Evolutionary conservation across 2,113 vertebrate species (phyloP), one percentile per base, ranked within the genome.

Genomic region (Oxyruncus cristatus): DNA sequence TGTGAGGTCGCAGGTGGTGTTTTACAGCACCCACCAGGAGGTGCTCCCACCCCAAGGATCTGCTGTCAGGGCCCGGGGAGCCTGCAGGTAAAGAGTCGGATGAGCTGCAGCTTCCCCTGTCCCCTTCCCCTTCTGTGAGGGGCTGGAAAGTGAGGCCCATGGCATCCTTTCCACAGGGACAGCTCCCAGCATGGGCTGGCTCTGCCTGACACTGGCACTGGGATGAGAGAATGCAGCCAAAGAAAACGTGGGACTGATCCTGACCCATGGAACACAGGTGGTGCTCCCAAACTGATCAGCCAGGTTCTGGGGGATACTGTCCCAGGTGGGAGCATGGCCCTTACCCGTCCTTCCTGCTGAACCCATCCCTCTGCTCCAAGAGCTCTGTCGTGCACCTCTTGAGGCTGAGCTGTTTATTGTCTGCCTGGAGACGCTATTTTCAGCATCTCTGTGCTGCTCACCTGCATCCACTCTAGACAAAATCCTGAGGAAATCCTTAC

Each of bases 171-270:
- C 41, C 4, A 0, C 21, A 65, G n/a, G 46, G n/a, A 23, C 49
- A 46, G 41, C 61, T 71, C 28, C 52, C 28, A 20, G 8, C 46
- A 18, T 8, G 12, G 52, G 23, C 6, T 47, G 61, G 71, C 62
- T 35, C 65, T 28, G 56, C 33, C 39, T 49, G 49, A 26, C 42
- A 14, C 56, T 23, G 55, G 47, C 0, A 1, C 70, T 32, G 39
- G n/a, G n/a, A 27, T 26, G 2, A 27, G 32, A 63, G 62, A 83
- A 56, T 12, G 72, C 6, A 56, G 24, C 0, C 3, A 70, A 55
- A 42, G 59, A 27, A 76, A 37, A 33, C 0, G 0, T 49, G 35
- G 18, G 12, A 47, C n/a, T 0, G 2, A 14, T 28, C 30, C n/a
- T 27, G 52, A 63, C 37, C 37, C 15, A 2, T 11, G n/a, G 42